A percentile compares a stretch with the other conserved stretches of the same genome.
phyloP scores from a whole-genome alignment of 2,888 invertebrate species.

The Dexiosoma caninum region DNA sequence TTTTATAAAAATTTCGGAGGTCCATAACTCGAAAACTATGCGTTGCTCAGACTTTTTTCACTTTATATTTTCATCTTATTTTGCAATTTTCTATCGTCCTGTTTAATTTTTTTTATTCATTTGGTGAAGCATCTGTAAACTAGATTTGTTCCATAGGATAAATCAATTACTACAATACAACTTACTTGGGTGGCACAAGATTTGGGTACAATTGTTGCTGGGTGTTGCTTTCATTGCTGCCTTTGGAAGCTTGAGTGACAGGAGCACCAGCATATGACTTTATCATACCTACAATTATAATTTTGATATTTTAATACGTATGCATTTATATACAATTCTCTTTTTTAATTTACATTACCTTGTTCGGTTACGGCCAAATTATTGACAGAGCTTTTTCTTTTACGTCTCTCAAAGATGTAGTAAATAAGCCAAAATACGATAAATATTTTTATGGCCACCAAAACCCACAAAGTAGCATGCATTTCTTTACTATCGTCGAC shows the following conservation, averaged over 20 bases:
- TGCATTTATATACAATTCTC: too few species aligned
- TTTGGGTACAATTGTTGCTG: slow-evolving; percentile 49
- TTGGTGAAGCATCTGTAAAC: too few species aligned
- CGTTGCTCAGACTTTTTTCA: too few species aligned
- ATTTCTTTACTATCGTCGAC: slow-evolving; percentile 5
- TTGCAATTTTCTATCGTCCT: too few species aligned
- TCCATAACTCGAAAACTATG: too few species aligned
- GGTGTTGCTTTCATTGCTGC: slow-evolving; percentile 20
- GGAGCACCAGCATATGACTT: slow-evolving; percentile 41
- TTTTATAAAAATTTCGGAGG: too few species aligned
- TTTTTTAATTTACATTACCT: slow-evolving; percentile 6
- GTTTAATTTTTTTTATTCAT: too few species aligned
- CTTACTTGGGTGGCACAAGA: slow-evolving; percentile 35
- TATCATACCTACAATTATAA: slow-evolving; percentile 21
- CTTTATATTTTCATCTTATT: too few species aligned
- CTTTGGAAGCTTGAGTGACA: slow-evolving; percentile 45
- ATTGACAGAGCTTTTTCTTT: slow-evolving; percentile 27
- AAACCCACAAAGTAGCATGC: slow-evolving; percentile 43
- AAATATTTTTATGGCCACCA: slow-evolving; percentile 59
- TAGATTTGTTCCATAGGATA: too few species aligned
- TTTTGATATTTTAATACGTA: too few species aligned
- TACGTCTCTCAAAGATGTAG: slow-evolving; percentile 54
- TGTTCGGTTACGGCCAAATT: slow-evolving; percentile 38
- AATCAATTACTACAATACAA: neutral
- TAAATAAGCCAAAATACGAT: slow-evolving; percentile 55